These are phyloP conservation scores for Gastrophryne carolinensis DNA, from an alignment of 2,797 vertebrate genomes.

Conservation along the genomic window DNA sequence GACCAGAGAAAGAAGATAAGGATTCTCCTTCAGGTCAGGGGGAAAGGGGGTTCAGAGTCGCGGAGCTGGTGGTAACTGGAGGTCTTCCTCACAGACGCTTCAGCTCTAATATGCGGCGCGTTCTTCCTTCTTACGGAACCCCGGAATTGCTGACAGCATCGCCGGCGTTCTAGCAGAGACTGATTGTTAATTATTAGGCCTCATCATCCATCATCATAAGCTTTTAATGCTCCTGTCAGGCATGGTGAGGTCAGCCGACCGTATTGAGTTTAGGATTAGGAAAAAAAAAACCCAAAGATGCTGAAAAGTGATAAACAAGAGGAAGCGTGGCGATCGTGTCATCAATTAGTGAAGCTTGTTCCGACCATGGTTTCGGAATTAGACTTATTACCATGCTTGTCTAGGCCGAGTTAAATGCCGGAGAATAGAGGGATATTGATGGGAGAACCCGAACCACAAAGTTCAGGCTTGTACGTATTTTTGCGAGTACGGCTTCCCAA, in stretches of 20 bases:
- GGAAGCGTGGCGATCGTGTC: not conserved
- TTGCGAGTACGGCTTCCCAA: too few species aligned
- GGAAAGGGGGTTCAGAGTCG: too few species aligned
- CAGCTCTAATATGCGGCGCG: too few species aligned
- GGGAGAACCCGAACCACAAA: too few species aligned
- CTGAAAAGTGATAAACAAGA: conserved; percentile 42
- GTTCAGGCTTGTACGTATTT: too few species aligned
- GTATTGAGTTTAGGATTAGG: conserved; percentile 49
- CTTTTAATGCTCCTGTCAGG: conserved; percentile 36
- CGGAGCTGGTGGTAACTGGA: too few species aligned
- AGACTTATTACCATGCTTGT: not conserved
- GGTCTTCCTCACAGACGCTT: too few species aligned
- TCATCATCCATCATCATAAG: conserved; percentile 37
- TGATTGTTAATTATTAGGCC: conserved; percentile 47
- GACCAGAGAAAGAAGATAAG: too few species aligned
- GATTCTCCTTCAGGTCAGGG: too few species aligned
- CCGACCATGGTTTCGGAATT: conserved; percentile 33
- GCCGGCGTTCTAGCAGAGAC: conserved; percentile 41
- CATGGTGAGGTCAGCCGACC: conserved; percentile 48
- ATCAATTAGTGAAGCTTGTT: conserved; percentile 46
- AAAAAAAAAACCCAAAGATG: conserved; percentile 43
- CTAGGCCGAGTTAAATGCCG: too few species aligned
- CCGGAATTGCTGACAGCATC: conserved; percentile 37
- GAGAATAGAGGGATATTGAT: too few species aligned
- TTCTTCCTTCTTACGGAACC: conserved; percentile 35